Base-by-base conservation (phyloP, 2,888 invertebrate species). In the Dermolepida albohirtum region DNA sequence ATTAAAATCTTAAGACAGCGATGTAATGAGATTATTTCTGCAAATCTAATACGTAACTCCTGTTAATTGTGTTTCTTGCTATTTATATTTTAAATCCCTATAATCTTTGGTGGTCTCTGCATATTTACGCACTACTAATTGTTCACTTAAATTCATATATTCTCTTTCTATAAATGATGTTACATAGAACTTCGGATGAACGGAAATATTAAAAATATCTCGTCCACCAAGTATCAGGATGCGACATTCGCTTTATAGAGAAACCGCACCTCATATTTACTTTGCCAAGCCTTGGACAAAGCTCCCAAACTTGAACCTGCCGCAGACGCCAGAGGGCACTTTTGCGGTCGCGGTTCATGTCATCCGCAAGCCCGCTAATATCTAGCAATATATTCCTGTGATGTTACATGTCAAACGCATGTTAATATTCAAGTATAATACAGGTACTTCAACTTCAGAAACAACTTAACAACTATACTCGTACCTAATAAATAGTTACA, bases 231-330 rank as follows among this genome's bases (percentile, higher is more conserved):
- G 34, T 34, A 12, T 66, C 51, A 41, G 34, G 43, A 51, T 67
- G 50, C 34, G 66, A 67, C 66, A 54, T 69, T 41, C 44, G 10
- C 8, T 34, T 70, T 71, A 70, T 66, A 73, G 68, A 68, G 70
- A 72, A 72, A 72, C 73, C 73, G 72, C 73, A 73, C 55, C 50
- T 72, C 70, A 63, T 73, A 69, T 73, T 72, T 73, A 70, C 71
- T 69, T 71, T 67, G 66, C 68, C 63, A 63, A 70, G 70, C 70
- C 70, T 73, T 73, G 73, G 73, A 73, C 73, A 73, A 73, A 73
- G 73, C 73, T 72, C 69, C 67, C 71, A 69, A 73, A 73, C 72
- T 72, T 73, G 67, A 70, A 67, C 64, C 65, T 67, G 67, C 72
- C 72, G 68, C 71, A 73, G 51, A 67, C 67, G 73, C 73, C 71